Evolutionary conservation across 2,113 vertebrate species (phyloP).

Genomic region (Mastomys coucha): DNA sequence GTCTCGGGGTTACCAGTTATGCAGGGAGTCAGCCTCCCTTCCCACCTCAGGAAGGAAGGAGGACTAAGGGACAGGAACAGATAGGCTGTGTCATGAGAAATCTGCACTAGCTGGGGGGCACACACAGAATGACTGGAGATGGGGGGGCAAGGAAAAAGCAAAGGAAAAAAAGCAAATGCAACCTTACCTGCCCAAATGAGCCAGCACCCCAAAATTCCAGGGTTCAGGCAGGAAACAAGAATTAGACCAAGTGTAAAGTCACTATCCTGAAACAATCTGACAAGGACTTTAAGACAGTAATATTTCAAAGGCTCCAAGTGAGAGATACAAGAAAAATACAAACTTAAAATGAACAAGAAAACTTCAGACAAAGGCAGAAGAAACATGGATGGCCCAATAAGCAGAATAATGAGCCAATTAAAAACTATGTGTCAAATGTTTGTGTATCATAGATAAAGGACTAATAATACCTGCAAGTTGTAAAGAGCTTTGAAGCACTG

Average conservation of each 20-base stretch:
- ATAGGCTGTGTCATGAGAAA: not conserved
- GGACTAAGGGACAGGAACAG: not conserved
- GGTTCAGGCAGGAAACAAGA: not conserved
- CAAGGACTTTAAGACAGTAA: slow-evolving; percentile 3
- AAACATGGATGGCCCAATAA: not conserved
- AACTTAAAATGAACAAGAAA: slow-evolving; percentile 43
- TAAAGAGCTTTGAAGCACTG: not conserved
- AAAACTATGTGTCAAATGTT: slow-evolving; percentile 9
- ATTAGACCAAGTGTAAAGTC: not conserved
- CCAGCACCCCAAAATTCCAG: not conserved
- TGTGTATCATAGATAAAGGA: not conserved
- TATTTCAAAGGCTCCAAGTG: not conserved
- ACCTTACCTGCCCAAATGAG: not conserved
- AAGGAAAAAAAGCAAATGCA: not conserved
- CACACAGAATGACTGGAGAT: not conserved
- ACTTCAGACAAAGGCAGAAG: slow-evolving; percentile 36
- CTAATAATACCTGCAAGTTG: not conserved
- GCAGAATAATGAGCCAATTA: not conserved
- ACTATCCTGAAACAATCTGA: not conserved
- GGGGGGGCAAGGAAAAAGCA: not conserved
- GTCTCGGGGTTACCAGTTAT: not conserved
- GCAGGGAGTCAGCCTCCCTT: accelerated
- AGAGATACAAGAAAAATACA: not conserved
- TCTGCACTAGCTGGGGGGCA: not conserved
- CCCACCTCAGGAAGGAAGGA: not conserved